A percentile compares a stretch with the other conserved stretches of the same genome.
Evolutionary conservation across 2,888 invertebrate species (phyloP).

Genomic region (Diabrotica balteata): DNA sequence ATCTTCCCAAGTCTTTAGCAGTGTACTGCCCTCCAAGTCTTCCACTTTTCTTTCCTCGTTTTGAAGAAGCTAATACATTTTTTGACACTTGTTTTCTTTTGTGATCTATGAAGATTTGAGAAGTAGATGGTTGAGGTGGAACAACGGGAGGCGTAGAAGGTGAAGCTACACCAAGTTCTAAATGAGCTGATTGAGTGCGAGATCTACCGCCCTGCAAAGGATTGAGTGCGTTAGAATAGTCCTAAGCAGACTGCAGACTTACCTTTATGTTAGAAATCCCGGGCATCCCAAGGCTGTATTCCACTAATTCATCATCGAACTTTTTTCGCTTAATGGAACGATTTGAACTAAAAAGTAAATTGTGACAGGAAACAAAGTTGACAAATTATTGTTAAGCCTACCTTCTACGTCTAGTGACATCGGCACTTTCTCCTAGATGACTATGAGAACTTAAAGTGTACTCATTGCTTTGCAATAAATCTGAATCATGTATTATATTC

Average conservation of each 20-base stretch:
- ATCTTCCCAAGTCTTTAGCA: constrained; percentile 87
- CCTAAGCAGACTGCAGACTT: constrained; percentile 15
- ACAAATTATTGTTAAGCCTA: constrained; percentile 30
- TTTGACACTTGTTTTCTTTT: constrained; percentile 60
- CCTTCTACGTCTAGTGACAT: constrained; percentile 56
- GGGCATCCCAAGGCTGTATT: constrained; percentile 80
- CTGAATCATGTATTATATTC: constrained; percentile 48
- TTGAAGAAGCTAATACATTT: constrained; percentile 56
- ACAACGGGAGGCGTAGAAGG: constrained; percentile 52
- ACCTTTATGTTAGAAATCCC: constrained; percentile 60
- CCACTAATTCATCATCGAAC: constrained; percentile 97
- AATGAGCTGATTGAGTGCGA: constrained; percentile 59
- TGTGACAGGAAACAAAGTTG: constrained; percentile 23
- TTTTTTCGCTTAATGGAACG: constrained; percentile 94
- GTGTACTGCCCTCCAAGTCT: constrained; percentile 74
- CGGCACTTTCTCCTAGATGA: constrained; percentile 51
- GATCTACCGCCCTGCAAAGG: constrained; percentile 54
- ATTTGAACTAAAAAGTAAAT: constrained; percentile 72
- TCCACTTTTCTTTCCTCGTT: constrained; percentile 65
- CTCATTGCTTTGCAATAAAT: constrained; percentile 47
- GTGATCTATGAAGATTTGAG: constrained; percentile 47
- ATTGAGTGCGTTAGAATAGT: too few relatives aligned
- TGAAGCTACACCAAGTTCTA: constrained; percentile 51
- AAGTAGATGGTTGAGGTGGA: constrained; percentile 50
- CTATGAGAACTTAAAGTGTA: constrained; percentile 43